Evolutionary conservation across 2,113 vertebrate genomes (phyloP), one percentile per base, ranked within the genome.

Genomic region (Malurus elegans): DNA sequence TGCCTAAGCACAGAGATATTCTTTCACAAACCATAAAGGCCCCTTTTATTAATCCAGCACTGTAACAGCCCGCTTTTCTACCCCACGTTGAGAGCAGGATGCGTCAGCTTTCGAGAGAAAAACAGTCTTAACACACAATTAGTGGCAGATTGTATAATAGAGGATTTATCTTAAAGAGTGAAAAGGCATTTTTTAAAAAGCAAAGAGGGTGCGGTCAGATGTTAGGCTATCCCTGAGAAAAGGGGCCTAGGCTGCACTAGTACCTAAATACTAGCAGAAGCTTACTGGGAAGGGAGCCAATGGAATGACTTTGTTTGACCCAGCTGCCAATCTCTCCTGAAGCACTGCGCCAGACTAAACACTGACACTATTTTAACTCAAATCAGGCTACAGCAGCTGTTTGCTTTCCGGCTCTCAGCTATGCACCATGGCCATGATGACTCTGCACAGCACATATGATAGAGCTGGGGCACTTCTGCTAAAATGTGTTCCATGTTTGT

Each of bases 301-400:
- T 96, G 97, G 97, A 97, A 98, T 98, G 99, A 99, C 98, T 99
- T 99, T 98, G 98, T 98, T 98, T 98, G 98, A 99, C 98, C 98
- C 98, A 98, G 98, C 99, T 99, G 99, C 99, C 99, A 99, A 99
- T 99, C 98, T 98, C 98, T 98, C 97, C 97, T 97, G 97, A 98
- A 98, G 98, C 98, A 98, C 98, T 98, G 98, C 98, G 98, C 98
- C 98, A 99, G 99, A 99, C 98, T 98, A 99, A 99, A 99, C 98
- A 99, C 98, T 98, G 97, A 98, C 97, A 98, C 98, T 98, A 98
- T 98, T 98, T 98, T 98, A 98, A 97, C 97, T 97, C 85, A 98
- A 97, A 98, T 98, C 96, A 99, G 98, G 98, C 99, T 98, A 98
- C 98, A 98, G 98, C 98, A 98, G 98, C 98, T 98, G 98, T 98